Percentiles rank a stretch among this genome's conserved stretches.
These are phyloP conservation scores for Thecophora atra DNA, from an alignment of 2,888 invertebrate species.

Conservation along the genomic window DNA sequence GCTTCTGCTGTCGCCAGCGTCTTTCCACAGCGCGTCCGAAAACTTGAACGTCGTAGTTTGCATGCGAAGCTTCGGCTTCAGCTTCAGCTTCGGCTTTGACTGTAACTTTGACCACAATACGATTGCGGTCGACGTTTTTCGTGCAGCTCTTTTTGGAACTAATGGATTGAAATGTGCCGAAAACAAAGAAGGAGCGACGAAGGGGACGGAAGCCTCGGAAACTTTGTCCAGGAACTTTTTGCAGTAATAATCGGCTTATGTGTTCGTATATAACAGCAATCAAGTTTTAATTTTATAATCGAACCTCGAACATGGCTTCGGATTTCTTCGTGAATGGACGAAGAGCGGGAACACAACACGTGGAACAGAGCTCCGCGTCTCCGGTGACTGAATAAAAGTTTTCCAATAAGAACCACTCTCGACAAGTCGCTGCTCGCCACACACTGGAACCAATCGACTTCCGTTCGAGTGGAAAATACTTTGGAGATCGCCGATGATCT, in stretches of 20 bases:
- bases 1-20: background rate
- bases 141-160: background rate
- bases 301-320: background rate
- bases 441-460: too few relatives aligned
- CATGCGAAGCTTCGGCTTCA: background rate
- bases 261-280: conserved; percentile 22
- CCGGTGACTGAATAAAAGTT: too few relatives aligned
- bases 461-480: too few relatives aligned
- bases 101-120: conserved; percentile 27
- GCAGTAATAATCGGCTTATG: conserved; percentile 31
- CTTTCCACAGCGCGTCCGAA: background rate
- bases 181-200: background rate
- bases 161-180: conserved; percentile 18
- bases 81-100: background rate
- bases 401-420: too few relatives aligned
- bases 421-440: too few relatives aligned
- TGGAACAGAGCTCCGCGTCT: too few relatives aligned
- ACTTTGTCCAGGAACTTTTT: conserved; percentile 23
- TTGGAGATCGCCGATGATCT: too few relatives aligned
- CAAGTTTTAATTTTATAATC: conserved; percentile 34
- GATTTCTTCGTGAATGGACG: too few relatives aligned
- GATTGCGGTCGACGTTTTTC: conserved; percentile 24
- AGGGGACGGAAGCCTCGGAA: background rate
- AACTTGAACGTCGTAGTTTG: conserved; percentile 21
- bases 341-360: too few relatives aligned